These are phyloP conservation scores for Spicauda simplicius DNA, from an alignment of 2,888 invertebrate genomes.

Conservation along the genomic window DNA sequence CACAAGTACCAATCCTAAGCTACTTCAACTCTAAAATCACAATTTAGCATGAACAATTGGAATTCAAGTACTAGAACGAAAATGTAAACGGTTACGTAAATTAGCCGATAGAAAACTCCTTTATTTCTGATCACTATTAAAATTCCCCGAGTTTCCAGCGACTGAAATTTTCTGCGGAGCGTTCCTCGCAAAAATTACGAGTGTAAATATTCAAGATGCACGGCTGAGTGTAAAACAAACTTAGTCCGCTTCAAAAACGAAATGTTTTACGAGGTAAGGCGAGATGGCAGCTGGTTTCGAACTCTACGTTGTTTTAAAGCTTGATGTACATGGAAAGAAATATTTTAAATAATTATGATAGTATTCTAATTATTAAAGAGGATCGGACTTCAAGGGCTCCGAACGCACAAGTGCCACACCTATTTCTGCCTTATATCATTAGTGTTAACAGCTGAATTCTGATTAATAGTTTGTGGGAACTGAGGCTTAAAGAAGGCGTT, in stretches of 20 bases:
- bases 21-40: background rate
- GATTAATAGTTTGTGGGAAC: too few species aligned
- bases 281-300: slow-evolving; percentile 32
- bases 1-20: background rate
- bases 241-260: slow-evolving; percentile 43
- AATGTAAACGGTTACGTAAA: slow-evolving; percentile 27
- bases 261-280: slow-evolving; percentile 52
- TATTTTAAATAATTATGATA: background rate
- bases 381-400: too few species aligned
- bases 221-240: slow-evolving; percentile 47
- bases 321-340: background rate
- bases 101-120: slow-evolving; percentile 30
- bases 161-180: slow-evolving; percentile 27
- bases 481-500: too few species aligned
- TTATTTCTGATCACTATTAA: slow-evolving; percentile 33
- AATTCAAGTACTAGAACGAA: background rate
- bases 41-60: background rate
- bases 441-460: too few species aligned
- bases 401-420: too few species aligned
- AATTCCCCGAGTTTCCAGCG: slow-evolving; percentile 19
- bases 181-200: slow-evolving; percentile 35
- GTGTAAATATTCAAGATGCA: slow-evolving; percentile 42
- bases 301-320: slow-evolving; percentile 25
- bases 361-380: background rate
- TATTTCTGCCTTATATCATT: too few species aligned